Conservation (phyloP, 2,113 vertebrate genomes). For the Pomatorhinus ruficollis region DNA sequence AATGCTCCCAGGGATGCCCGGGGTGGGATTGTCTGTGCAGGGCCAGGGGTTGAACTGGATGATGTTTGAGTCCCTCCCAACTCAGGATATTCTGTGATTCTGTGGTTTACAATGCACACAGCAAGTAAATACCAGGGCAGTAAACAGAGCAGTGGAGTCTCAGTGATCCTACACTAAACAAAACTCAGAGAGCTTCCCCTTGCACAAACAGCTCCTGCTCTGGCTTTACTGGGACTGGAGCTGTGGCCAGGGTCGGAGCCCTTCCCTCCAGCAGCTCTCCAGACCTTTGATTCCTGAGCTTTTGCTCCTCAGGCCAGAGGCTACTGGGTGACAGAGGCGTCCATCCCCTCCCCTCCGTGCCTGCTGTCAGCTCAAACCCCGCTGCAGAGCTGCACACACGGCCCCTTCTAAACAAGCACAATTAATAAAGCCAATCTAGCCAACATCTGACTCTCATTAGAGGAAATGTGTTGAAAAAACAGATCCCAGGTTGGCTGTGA, state of each 20-base stretch:
- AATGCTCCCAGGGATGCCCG: neutral
- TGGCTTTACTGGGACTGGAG: neutral
- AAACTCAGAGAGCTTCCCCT: neutral
- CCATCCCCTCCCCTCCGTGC: neutral
- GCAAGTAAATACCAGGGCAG: neutral
- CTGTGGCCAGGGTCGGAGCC: neutral
- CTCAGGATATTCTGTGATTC: neutral
- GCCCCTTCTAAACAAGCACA: slow-evolving; percentile 39
- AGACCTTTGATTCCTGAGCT: neutral
- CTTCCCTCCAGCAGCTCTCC: neutral
- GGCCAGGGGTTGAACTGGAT: fast-evolving
- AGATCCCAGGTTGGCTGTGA: slow-evolving; percentile 65
- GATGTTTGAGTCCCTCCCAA: neutral
- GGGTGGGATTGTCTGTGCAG: neutral
- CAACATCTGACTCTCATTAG: slow-evolving; percentile 66
- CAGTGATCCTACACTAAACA: neutral
- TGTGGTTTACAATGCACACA: neutral
- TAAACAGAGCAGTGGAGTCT: neutral
- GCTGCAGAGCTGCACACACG: neutral
- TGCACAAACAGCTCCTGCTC: neutral
- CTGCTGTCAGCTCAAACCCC: neutral
- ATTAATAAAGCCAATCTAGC: slow-evolving; percentile 60
- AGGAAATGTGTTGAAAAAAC: slow-evolving; percentile 62
- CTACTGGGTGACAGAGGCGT: neutral
- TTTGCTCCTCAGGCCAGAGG: neutral